A percentile compares a stretch with the other conserved stretches of the same genome.
Conservation (phyloP, 2,797 vertebrate genomes). For the Gymnothorax javanicus region DNA sequence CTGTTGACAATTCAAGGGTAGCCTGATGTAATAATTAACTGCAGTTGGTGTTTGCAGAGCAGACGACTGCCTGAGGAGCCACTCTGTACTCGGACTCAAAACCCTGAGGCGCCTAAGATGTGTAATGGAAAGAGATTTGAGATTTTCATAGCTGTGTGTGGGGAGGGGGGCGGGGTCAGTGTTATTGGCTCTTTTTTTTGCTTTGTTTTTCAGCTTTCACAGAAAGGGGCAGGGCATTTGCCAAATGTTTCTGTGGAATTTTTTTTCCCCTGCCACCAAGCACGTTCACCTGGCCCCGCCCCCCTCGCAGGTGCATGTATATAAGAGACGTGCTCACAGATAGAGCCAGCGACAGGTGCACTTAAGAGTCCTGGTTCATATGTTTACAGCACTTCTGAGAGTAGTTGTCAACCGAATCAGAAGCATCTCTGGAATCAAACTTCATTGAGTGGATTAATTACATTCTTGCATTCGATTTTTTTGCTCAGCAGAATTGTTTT, state of each 20-base stretch:
- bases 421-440: slow-evolving; percentile 14
- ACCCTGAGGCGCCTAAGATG: neutral
- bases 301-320: slow-evolving; percentile 53
- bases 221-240: slow-evolving; percentile 54
- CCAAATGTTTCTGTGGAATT: slow-evolving; percentile 64
- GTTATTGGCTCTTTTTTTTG: slow-evolving; percentile 56
- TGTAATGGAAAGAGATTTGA: slow-evolving; percentile 1
- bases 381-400: slow-evolving; percentile 11
- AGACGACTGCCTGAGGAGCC: neutral
- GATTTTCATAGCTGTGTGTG: neutral
- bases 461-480: slow-evolving; percentile 7
- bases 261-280: slow-evolving; percentile 63
- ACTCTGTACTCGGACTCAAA: neutral
- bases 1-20: slow-evolving; percentile 16
- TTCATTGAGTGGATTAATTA: slow-evolving; percentile 41
- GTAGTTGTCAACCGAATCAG: slow-evolving; percentile 2
- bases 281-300: slow-evolving; percentile 38
- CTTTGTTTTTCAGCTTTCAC: slow-evolving; percentile 42
- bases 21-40: slow-evolving; percentile 13
- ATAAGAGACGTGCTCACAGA: slow-evolving; percentile 23
- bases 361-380: slow-evolving; percentile 18
- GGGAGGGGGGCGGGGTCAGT: neutral
- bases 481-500: neutral
- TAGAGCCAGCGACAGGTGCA: slow-evolving; percentile 47
- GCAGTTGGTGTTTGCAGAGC: neutral